Base-by-base conservation (phyloP, 2,888 invertebrate genomes). In the Microplitis manilae region DNA sequence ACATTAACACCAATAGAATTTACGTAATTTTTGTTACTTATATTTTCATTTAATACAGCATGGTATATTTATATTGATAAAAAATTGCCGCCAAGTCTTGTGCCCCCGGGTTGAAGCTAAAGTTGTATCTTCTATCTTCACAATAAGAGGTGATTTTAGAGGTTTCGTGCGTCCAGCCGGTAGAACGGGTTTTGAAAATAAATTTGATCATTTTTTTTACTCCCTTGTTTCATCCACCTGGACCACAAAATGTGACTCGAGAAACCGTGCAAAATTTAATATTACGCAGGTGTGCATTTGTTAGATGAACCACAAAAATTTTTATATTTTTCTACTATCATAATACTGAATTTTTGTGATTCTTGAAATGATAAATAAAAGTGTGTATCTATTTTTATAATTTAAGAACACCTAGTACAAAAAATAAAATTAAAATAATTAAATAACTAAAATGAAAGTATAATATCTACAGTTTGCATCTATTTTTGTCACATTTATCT, bases 191-290 rank as follows among this genome's bases (percentile, higher is more conserved):
- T 80, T 78, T 60, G 39, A 76, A 62, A 76, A 73, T 76, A 41
- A 62, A 39, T 62, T 62, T 39, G 40, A 6, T 72, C 64, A n/a
- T 71, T 67, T 74, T 67, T 75, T 38, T 41, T 50, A 9, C 20
- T 67, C 20, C 65, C 61, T 68, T 65, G 73, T 70, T 72, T 39
- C 59, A 70, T 68, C 73, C 80, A 79, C 79, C 75, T 79, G 80
- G 80, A 85, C 86, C 86, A 80, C 86, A 85, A 82, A 80, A 79
- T 77, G 30, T 79, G 81, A 75, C 79, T 79, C 76, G 82, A 75
- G 75, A 79, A 77, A 79, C 79, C 80, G 78, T 78, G 79, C 78
- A 82, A 79, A 82, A 84, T 81, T 83, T 73, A 84, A 85, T 84
- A 83, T 80, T 78, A 74, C 77, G 80, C 84, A 85, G 83, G 83